Base-by-base conservation (phyloP, 1,140 invertebrate genomes). In the Sesamia nonagrioides region DNA sequence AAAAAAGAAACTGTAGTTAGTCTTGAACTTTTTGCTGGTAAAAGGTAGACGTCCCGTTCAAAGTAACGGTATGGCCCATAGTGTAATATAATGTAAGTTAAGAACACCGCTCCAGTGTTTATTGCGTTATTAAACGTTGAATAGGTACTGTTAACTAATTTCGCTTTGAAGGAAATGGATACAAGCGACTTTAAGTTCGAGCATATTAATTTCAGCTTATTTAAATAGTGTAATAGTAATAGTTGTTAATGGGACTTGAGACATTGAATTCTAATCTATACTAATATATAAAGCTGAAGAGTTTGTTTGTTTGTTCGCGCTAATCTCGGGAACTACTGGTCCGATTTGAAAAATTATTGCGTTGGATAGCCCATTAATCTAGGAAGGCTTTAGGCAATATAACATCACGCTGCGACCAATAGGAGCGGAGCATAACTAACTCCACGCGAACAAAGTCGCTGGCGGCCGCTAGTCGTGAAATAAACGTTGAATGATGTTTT, bases 71-170 rank as follows among this genome's bases (percentile, higher is more conserved):
- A 33, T 5, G 48, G 48, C 48, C 48, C 21, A 35, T 71, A 50
- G n/a, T 52, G 66, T 54, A 71, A 13, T 50, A 50, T n/a, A 50
- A 50, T 69, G 45, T 69, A n/a, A 72, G 33, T 3, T 56, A 72
- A 35, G 27, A 54, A 71, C 11, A 8, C 68, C 5, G 27, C 27
- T 52, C 48, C 21, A 21, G 52, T 8, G 18, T 50, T 35, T 71
- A 71, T 71, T 52, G 48, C 68, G 42, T n/a, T 18, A 71, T 18
- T 35, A 45, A 71, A 71, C 42, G 35, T 15, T 40, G 60, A 68
- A 68, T 27, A 37, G 18, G 37, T 18, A 13, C 21, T 50, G 21
- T 71, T 35, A 33, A 45, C 68, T 42, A 40, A 15, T 52, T 52
- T 35, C 2, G 11, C 21, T 52, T 21, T 71, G 40, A 71, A 33